Evolutionary conservation across 64 coral and sea anemone species (phyloP).

Genomic region (Montipora capricornis): DNA sequence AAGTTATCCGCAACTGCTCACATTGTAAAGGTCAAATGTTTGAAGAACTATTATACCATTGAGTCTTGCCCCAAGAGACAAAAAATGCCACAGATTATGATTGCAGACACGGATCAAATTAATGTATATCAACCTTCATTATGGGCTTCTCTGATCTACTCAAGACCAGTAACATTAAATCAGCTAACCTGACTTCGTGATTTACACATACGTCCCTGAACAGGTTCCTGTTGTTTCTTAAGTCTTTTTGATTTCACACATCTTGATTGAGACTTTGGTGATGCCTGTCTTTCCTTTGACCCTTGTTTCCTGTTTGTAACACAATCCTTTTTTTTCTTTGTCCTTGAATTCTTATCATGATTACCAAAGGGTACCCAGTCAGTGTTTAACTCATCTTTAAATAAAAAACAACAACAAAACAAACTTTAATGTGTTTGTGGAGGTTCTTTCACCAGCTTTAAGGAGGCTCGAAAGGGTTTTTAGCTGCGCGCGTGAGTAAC

Average conservation of each 20-base stretch:
- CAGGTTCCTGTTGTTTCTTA: neutral
- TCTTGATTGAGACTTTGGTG: neutral
- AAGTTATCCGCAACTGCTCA: too few species aligned
- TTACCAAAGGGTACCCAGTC: neutral
- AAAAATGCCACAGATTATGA: too few species aligned
- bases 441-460: neutral
- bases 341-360: constrained; percentile 17
- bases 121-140: too few species aligned
- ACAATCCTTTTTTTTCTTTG: neutral
- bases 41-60: too few species aligned
- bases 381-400: constrained; percentile 9
- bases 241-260: neutral
- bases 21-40: too few species aligned
- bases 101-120: too few species aligned
- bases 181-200: neutral
- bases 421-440: neutral
- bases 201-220: neutral
- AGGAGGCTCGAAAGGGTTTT: too few species aligned
- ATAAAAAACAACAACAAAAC: neutral
- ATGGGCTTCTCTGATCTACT: too few species aligned
- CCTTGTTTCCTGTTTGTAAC: neutral
- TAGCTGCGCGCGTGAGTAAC: too few species aligned
- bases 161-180: too few species aligned
- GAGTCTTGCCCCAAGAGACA: too few species aligned
- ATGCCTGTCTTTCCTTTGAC: neutral